Evolutionary conservation across 2,797 vertebrate species (phyloP).

Genomic region (Pelochelys cantorii): DNA sequence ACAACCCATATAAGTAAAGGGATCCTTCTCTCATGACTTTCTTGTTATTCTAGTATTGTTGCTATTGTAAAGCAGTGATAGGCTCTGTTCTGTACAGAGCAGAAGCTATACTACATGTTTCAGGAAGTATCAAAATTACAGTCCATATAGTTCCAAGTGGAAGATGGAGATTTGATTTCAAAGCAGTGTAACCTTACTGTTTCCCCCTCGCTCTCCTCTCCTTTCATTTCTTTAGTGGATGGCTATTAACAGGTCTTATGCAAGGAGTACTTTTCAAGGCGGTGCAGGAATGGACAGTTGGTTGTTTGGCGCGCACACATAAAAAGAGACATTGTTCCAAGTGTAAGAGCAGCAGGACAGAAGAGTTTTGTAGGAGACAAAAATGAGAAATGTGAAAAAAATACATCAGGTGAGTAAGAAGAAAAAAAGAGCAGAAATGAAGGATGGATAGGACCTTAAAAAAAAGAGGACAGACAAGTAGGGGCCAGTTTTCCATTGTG

Average conservation of each 20-base stretch:
- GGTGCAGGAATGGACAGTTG: neutral
- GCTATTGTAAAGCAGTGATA: neutral
- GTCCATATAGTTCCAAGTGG: neutral
- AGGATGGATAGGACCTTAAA: neutral
- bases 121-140: neutral
- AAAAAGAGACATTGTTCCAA: neutral
- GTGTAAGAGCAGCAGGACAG: neutral
- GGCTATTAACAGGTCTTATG: neutral
- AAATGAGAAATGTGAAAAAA: neutral
- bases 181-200: neutral
- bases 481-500: neutral
- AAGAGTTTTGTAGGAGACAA: neutral
- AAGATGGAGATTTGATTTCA: neutral
- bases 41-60: conserved; percentile 5
- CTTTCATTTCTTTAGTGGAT: neutral
- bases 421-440: neutral
- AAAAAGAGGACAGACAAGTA: neutral
- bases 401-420: neutral
- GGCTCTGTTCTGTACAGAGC: neutral
- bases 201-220: neutral
- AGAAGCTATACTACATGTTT: accelerated
- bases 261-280: neutral
- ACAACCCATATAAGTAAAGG: neutral
- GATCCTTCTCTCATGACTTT: neutral
- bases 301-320: neutral